A percentile compares a stretch with the other conserved stretches of the same genome.
Evolutionary conservation across 2,113 vertebrate genomes (phyloP).

Genomic region (Cyanoramphus novaezelandiae): DNA sequence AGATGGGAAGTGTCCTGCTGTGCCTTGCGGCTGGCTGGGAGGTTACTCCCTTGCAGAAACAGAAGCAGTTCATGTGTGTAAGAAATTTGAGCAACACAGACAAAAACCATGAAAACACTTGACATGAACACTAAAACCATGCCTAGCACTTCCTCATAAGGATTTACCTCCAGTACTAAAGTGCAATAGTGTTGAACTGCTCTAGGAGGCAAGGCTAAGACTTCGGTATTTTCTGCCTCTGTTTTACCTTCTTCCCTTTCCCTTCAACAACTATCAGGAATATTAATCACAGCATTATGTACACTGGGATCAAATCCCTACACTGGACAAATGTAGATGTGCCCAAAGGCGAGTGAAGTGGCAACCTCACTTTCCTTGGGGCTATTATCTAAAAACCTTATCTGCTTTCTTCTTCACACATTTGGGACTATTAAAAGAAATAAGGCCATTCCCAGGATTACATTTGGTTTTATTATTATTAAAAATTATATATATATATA

Average conservation of each 20-base stretch:
- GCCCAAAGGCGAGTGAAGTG: rapidly evolving
- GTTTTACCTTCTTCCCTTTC: not conserved
- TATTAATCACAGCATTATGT: not conserved
- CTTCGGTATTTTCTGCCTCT: not conserved
- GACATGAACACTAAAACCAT: not conserved
- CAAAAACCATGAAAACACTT: not conserved
- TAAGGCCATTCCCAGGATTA: not conserved
- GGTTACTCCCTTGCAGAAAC: not conserved
- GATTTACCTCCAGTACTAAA: not conserved
- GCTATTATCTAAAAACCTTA: not conserved
- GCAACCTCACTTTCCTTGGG: not conserved
- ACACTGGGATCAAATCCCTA: not conserved
- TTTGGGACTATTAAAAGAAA: not conserved
- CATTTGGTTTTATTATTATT: not conserved
- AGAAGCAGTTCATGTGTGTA: not conserved
- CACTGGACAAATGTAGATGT: not conserved
- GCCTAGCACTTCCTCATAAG: not conserved
- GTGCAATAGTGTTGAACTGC: not conserved
- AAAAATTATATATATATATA: not conserved
- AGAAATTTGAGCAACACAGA: not conserved
- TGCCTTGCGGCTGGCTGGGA: not conserved
- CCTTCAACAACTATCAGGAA: not conserved
- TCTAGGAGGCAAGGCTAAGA: not conserved
- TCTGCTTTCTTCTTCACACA: not conserved
- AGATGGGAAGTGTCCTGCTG: not conserved